Conservation (phyloP, 1,140 invertebrate species). For the Aleiodes sp. region DNA sequence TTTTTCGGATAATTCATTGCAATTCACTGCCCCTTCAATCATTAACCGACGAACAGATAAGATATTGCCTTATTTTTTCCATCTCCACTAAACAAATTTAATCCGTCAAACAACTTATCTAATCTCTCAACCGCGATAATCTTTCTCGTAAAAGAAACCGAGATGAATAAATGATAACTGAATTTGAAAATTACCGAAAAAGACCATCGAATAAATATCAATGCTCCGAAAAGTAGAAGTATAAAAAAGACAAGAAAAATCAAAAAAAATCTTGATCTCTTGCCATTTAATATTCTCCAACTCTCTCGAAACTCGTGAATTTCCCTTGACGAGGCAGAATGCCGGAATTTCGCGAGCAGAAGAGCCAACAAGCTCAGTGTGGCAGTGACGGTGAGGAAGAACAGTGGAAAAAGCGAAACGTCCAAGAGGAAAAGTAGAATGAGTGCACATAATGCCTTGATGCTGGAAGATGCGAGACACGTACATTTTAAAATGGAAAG, state of each 20-base stretch:
- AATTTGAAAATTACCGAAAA: too few relatives aligned
- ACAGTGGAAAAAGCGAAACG: slow-evolving; percentile 16
- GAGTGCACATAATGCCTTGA: slow-evolving; percentile 1
- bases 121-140: too few relatives aligned
- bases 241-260: neutral
- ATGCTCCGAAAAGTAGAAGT: neutral
- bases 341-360: slow-evolving; percentile 6
- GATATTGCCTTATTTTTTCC: too few relatives aligned
- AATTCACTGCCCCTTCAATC: too few relatives aligned
- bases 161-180: too few relatives aligned
- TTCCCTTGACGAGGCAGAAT: slow-evolving; percentile 5
- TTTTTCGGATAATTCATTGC: too few relatives aligned
- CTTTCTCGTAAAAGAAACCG: too few relatives aligned
- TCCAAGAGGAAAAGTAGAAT: slow-evolving; percentile 9
- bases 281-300: slow-evolving; percentile 8
- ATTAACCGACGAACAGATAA: too few relatives aligned
- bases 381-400: slow-evolving; percentile 27
- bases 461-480: slow-evolving; percentile 47
- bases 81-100: too few relatives aligned
- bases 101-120: too few relatives aligned
- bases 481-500: slow-evolving; percentile 55
- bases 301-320: neutral
- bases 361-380: slow-evolving; percentile 14
- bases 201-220: neutral
- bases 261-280: slow-evolving; percentile 6